Conservation (phyloP, 1,140 invertebrate genomes). For the Dinoponera quadriceps region DNA sequence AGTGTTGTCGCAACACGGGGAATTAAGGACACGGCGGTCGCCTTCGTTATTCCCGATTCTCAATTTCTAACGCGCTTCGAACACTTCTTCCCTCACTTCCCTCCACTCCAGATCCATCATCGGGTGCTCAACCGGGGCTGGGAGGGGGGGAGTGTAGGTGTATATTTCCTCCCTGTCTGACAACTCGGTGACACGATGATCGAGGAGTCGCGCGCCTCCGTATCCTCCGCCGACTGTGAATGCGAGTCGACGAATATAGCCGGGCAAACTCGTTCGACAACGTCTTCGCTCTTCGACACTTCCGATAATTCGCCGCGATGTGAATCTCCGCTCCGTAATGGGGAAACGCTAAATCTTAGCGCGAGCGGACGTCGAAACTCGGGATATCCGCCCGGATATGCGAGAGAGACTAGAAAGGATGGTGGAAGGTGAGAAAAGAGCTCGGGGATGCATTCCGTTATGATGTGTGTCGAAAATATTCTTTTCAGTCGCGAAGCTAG, state of each 20-base stretch:
- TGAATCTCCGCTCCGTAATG: background rate
- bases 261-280: background rate
- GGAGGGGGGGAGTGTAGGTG: background rate
- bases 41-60: slow-evolving; percentile 20
- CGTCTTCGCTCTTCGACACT: background rate
- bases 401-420: no score
- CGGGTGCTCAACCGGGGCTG: no score
- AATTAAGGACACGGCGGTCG: background rate
- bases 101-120: no score
- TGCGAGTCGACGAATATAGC: background rate
- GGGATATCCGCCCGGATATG: no score
- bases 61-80: slow-evolving; percentile 15
- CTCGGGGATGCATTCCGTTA: no score
- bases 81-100: no score
- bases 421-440: no score
- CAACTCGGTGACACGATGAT: background rate
- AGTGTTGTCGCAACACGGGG: background rate
- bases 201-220: background rate
- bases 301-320: background rate
- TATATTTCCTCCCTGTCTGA: background rate
- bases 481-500: no score
- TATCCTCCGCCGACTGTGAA: background rate
- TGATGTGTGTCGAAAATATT: no score
- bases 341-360: background rate
- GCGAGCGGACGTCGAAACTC: no score